Base-by-base conservation (phyloP, 2,797 vertebrate genomes). In the Cyprinodon diabolis region DNA sequence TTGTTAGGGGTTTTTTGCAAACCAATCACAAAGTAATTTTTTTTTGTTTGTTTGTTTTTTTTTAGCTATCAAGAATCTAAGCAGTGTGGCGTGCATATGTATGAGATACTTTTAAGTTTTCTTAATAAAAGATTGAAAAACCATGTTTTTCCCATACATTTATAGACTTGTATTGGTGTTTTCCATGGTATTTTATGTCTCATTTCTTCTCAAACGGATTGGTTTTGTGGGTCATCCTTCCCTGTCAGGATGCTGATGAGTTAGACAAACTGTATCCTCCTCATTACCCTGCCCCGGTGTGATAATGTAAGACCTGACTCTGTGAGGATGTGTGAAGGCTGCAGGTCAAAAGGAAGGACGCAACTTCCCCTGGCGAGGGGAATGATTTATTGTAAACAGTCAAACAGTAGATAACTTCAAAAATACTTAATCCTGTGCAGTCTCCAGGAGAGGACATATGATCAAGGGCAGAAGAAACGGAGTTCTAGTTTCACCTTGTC, bases 321-420 rank as follows among this genome's bases (percentile, higher is more conserved):
- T 48, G 72, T 60, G 77, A 77, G 77, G 84, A 82, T 76, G 84
- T 84, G 87, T 83, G 87, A 89, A 90, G 86, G 89, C 84, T 76
- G 80, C 7, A 3, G 84, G 84, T 80, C 74, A 58, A 69, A 8
- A 37, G 76, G 85, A 91, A 92, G 89, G 90, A 89, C 77, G 58
- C 72, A 10, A 77, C 77, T 81, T 89, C 74, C 79, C 78, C 7
- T 82, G 68, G 68, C 67, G 62, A 8, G 49, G 43, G 12, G 6
- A 4, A 47, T 91, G 86, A 92, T 87, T 91, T 89, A 90, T 89
- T 69, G 11, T 43, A 40, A 45, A 80, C 2, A 52, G 66, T 81
- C 74, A 79, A 82, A 83, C 77, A 77, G 77, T 76, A 17, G 83
- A 70, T 78, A 62, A 70, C 15, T 79, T 72, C 25, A 12, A 75